Evolutionary conservation across 2,113 vertebrate species (phyloP), one percentile per base, ranked within the genome.

Genomic region (Platycercus adscitus): DNA sequence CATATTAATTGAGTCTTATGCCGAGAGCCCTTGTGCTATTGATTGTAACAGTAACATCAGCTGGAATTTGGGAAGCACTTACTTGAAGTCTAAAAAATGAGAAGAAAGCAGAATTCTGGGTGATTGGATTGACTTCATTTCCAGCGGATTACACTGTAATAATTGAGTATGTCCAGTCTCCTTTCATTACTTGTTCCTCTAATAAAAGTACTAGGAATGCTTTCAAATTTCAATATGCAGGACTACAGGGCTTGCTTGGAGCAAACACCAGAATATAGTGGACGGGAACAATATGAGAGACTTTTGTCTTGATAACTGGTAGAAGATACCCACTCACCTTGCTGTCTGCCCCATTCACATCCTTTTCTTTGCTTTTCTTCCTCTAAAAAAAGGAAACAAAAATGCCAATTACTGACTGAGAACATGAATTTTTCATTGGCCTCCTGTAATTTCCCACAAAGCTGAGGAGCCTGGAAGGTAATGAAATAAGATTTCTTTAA

Each of bases 81-180:
- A 94, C 86, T 93, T 97, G 93, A 97, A 96, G 92, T 91, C 77
- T 86, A 66, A 94, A 95, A 96, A 97, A 94, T 91, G 56, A 94
- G 83, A 81, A 89, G 95, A 96, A 96, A 97, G 86, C 60, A 92
- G 91, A 91, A 88, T 13, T 26, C 87, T 13, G 78, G 83, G 55
- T 95, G 92, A 95, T 82, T 96, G 85, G 91, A 94, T 91, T 96
- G 95, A 97, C 91, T 97, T 96, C 28, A 82, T 96, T 97, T 97
- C 95, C 76, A 97, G 93, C 2, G 11, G 91, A 94, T 98, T 96
- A 95, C 70, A 55, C 93, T 95, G 91, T 95, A 95, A 96, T 96
- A 96, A 97, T 97, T 97, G 83, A 17, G 7, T 89, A 26, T 70
- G 91, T 95, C 89, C 78, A 96, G 82, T 93, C 78, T 93, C 69